phyloP scores from a whole-genome alignment of 1,140 invertebrate species.

The Drosophila setifemur region DNA sequence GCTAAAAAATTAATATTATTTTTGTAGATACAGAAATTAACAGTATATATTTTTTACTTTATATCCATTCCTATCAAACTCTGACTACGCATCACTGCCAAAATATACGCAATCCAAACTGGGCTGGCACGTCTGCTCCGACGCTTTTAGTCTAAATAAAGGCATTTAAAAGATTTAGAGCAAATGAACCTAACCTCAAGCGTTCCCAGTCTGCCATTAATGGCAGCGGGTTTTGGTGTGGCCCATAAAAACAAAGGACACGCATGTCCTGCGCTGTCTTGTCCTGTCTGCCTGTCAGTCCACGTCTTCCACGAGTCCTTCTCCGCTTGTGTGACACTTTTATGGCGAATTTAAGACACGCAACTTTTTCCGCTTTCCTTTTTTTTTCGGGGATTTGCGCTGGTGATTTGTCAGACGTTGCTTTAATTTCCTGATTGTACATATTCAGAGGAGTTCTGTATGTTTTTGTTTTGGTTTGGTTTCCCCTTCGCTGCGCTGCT shows the following conservation, averaged over 20 bases:
- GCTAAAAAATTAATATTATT: too few species aligned
- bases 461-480: constrained; percentile 2
- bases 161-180: constrained; percentile 80
- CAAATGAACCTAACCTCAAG: constrained; percentile 79
- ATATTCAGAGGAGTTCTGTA: constrained; percentile 1
- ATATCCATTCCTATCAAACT: not conserved
- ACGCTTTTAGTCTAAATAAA: constrained; percentile 79
- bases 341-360: constrained; percentile 78
- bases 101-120: not conserved
- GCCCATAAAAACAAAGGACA: constrained; percentile 76
- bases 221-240: constrained; percentile 38
- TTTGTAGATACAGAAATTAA: too few species aligned
- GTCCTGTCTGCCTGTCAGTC: constrained; percentile 48
- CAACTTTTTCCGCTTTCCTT: constrained; percentile 48
- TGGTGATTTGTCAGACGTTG: constrained; percentile 63
- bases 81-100: constrained; percentile 16
- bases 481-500: not conserved
- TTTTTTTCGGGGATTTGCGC: constrained; percentile 14
- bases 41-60: too few species aligned
- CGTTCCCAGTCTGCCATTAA: constrained; percentile 60
- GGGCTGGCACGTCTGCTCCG: constrained; percentile 53
- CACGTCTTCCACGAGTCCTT: constrained; percentile 3
- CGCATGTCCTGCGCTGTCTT: constrained; percentile 58
- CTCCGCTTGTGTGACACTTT: constrained; percentile 69
- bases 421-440: constrained; percentile 58